Base-by-base conservation (phyloP, 2,113 vertebrate species). In the Martes martes region DNA sequence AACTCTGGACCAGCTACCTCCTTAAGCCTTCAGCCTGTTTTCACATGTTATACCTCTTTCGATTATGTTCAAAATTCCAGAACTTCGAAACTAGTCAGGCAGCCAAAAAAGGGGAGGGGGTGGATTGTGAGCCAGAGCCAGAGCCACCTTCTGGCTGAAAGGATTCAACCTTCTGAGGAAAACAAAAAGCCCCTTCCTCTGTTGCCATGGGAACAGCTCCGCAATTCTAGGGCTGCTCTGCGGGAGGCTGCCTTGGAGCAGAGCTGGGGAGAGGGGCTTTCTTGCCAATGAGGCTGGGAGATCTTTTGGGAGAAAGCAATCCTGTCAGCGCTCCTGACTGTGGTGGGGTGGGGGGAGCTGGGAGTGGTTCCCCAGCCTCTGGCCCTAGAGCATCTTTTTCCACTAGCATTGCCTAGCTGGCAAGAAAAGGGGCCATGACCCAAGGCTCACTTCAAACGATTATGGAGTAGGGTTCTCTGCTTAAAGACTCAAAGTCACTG, bases 171-270 rank as follows among this genome's bases (percentile, higher is more conserved):
- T 84, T 96, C 63, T 50, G 47, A 88, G 80, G 73, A 92, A 97
- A 97, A 94, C 93, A 91, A 98, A 97, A 97, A 97, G 90, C 92
- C 97, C 97, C 98, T 96, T 94, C 89, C 96, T 97, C 83, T 39
- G 98, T 96, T 96, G 84, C 88, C 96, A 96, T 98, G 94, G 95
- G 95, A 98, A 98, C 94, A 31, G 89, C 81, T 86, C 57, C 28
- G 84, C 76, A 9, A 55, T 11, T 31, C 87, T 71, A 16, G n/a
- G 47, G 94, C 78, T 91, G 94, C 96, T 91, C 97, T 86, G 88
- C 88, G 71, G 97, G 97, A 97, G 91, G 71, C 88, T 73, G 83
- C 83, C 78, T 85, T 39, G 81, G 69, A 97, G 83, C 55, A 23
- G 57, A 91, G 59, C 83, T 95, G 80, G 95, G 94, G 84, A 96